Base-by-base conservation (phyloP, 2,113 vertebrate species). In the Ochotona princeps region DNA sequence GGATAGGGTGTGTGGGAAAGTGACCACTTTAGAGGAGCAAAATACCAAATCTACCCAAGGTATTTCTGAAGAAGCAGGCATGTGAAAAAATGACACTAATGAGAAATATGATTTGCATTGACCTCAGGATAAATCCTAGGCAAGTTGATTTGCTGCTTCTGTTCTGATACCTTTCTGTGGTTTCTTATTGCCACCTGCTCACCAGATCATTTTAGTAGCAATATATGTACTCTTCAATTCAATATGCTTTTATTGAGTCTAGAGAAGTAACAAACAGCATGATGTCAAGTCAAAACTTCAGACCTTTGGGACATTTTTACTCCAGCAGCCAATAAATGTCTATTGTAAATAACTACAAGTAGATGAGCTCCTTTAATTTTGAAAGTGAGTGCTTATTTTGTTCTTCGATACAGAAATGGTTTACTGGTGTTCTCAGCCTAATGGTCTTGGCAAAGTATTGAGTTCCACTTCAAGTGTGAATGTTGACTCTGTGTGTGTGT, bases 331-430 rank as follows among this genome's bases (percentile, higher is more conserved):
- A 69, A 14, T 83, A 66, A 60, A 0, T 87, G 14, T 84, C 12
- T 87, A 28, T 85, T 90, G 83, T 84, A 80, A 78, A 76, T 93
- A 91, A 74, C 12, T 65, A 67, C 35, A 88, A 60, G 90, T 63
- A 66, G 73, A 72, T 57, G 49, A 81, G 8, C 20, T 79, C 10
- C 49, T 92, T 93, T 76, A 17, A 49, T 83, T 96, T 92, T 82
- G 88, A 57, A 57, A 57, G 54, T 57, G 17, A 83, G 28, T 90
- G 2, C 0, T 32, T 28, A 15, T 79, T 92, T 95, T 81, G 12
- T 60, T 17, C 92, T 94, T 89, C 61, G 61, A 67, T 1, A n/a
- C 44, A 7, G n/a, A 17, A 5, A 80, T 85, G 60, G 6, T 89
- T 94, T 92, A 23, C 51, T 57, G 92, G 61, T 25, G 0, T 57